Conservation (phyloP, 2,888 invertebrate genomes). For the Steromphala cineraria region DNA sequence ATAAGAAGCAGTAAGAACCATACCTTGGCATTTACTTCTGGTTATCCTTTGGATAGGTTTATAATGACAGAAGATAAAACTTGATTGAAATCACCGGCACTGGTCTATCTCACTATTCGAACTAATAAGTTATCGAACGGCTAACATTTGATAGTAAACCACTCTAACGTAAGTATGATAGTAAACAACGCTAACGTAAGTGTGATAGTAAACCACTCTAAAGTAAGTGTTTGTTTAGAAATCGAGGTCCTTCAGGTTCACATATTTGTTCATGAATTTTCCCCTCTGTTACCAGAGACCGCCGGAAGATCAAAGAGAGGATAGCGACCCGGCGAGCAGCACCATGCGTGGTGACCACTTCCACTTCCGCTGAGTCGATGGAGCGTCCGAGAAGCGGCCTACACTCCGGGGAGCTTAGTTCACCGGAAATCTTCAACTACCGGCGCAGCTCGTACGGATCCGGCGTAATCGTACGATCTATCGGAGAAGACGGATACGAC, state of each 20-base stretch:
- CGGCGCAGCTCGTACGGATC: neutral
- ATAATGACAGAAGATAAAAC: too few relatives aligned
- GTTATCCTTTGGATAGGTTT: too few relatives aligned
- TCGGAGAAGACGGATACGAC: conserved; percentile 27
- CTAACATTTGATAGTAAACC: too few relatives aligned
- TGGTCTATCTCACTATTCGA: too few relatives aligned
- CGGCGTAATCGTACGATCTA: neutral
- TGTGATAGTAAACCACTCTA: too few relatives aligned
- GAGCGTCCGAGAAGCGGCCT: neutral
- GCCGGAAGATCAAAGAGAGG: conserved; percentile 42
- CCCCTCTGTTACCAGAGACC: conserved; percentile 40
- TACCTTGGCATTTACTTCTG: too few relatives aligned
- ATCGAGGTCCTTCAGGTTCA: too few relatives aligned
- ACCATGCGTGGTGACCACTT: neutral
- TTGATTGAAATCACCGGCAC: too few relatives aligned
- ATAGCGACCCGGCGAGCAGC: conserved; percentile 37
- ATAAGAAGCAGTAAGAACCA: too few relatives aligned
- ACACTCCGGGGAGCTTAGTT: neutral
- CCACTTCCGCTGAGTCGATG: neutral
- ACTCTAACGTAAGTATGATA: too few relatives aligned
- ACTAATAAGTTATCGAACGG: too few relatives aligned
- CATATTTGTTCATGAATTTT: neutral
- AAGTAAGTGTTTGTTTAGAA: neutral
- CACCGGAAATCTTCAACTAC: neutral
- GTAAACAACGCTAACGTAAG: too few relatives aligned